Base-by-base conservation (phyloP, 2,113 vertebrate species). In the Myanophis thanlyinensis region DNA sequence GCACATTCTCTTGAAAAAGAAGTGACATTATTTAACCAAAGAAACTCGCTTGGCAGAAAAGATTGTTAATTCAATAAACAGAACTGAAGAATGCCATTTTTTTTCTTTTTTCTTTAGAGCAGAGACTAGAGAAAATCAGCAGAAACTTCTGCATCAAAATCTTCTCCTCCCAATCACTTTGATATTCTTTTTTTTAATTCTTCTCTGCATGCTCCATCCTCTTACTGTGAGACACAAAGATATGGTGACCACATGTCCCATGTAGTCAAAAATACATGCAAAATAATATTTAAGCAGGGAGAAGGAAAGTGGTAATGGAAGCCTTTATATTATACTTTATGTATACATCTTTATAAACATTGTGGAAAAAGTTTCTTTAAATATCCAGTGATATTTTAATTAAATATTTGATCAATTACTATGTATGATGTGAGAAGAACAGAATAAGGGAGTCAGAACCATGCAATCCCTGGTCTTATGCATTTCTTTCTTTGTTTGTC, bases 41-140 rank as follows among this genome's bases (percentile, higher is more conserved):
- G 95, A 44, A 95, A 95, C 92, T 90, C 90, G 52, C 4, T 62
- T 96, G 93, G 92, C 93, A 93, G 89, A 88, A 95, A 92, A 62
- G 25, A 48, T 51, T 35, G 89, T 93, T 95, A 84, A 93, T 92
- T 95, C 88, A 93, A 85, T 89, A 91, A 94, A 92, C 91, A 95
- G 93, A 94, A 95, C 93, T 96, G 93, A 47, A 88, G 93, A 95
- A 92, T 84, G 93, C 91, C 93, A 11, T 92, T 94, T 94, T 94
- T 67, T 40, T 22, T 20, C 6, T 80, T 80, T 80, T 80, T 40
- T 6, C 35, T 80, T 80, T 80, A 80, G 3, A 80, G 73, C 35
- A 80, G 73, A 80, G 67, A 73, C 90, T 49, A 67, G 92, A 53
- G 90, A 94, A 88, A 87, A 93, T 87, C 91, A 89, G 53, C 84